Base-by-base conservation (phyloP, 2,797 vertebrate genomes). In the Oreochromis grahami region DNA sequence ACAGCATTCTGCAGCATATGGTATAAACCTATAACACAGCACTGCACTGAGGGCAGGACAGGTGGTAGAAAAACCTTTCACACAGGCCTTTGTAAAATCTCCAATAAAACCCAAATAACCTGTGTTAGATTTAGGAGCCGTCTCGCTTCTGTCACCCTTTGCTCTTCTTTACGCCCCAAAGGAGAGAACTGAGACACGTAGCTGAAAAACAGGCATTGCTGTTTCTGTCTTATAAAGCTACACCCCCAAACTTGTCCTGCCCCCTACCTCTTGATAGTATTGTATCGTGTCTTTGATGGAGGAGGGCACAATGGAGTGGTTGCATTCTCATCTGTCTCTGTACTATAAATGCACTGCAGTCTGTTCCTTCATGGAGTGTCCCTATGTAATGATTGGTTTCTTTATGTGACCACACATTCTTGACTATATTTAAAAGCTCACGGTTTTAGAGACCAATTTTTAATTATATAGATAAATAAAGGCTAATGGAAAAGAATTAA, bases 61-160 rank as follows among this genome's bases (percentile, higher is more conserved):
- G 81, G 84, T 38, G 70, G n/a, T 21, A 72, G 76, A 65, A 79
- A 83, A 89, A 65, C 32, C 86, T 81, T 76, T 88, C 88, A 87
- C 77, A 41, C 52, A 24, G 65, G 79, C 82, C 85, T 88, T 86
- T 86, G 82, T 90, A 82, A 86, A 80, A 38, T 88, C 76, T 85
- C 76, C 85, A 89, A 86, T 93, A 88, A 90, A 93, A 76, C 84
- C 79, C 51, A 74, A 86, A 87, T 89, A 87, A 90, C 86, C 82
- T 78, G 84, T 89, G 88, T 80, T 87, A 81, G 88, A 91, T 92
- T 90, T 88, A 89, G 88, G 87, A 88, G 78, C 84, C 50, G 26
- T 43, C 82, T 83, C 5, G 19, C 68, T 86, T 80, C 80, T 38
- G 32, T 60, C 77, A 56, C 81, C 87, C 90, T 83, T 74, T 87